A percentile compares a stretch with the other conserved stretches of the same genome.
These are phyloP conservation scores for Periophthalmus modestus DNA, from an alignment of 2,113 vertebrate species.

Conservation along the genomic window DNA sequence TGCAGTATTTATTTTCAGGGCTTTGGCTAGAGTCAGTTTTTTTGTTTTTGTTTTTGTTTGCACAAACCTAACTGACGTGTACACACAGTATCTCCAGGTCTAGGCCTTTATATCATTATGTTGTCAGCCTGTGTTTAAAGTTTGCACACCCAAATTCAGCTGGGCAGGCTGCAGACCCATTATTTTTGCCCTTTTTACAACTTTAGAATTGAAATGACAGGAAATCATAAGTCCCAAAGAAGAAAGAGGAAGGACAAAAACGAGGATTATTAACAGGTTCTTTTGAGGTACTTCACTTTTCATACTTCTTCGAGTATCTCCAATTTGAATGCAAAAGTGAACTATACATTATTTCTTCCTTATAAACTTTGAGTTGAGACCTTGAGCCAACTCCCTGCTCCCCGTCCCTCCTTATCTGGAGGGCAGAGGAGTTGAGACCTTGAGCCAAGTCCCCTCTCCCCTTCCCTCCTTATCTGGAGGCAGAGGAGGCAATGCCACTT, in stretches of 20 bases:
- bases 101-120: too few species aligned
- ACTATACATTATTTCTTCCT: neutral
- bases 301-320: neutral
- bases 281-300: neutral
- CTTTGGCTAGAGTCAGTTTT: too few species aligned
- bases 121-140: too few species aligned
- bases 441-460: slow-evolving; percentile 19
- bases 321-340: neutral
- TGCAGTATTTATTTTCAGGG: too few species aligned
- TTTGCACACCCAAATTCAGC: too few species aligned
- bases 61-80: too few species aligned
- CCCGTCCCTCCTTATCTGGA: slow-evolving; percentile 29
- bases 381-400: slow-evolving; percentile 26
- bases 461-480: slow-evolving; percentile 32
- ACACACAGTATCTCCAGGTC: too few species aligned
- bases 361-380: neutral
- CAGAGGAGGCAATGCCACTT: slow-evolving; percentile 25
- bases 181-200: neutral
- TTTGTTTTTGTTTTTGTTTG: too few species aligned
- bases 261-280: neutral
- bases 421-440: slow-evolving; percentile 26
- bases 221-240: neutral
- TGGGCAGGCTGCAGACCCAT: neutral
- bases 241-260: neutral
- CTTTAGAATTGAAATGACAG: neutral